Evolutionary conservation across 1,140 invertebrate species (phyloP).

Genomic region (Formica exsecta): DNA sequence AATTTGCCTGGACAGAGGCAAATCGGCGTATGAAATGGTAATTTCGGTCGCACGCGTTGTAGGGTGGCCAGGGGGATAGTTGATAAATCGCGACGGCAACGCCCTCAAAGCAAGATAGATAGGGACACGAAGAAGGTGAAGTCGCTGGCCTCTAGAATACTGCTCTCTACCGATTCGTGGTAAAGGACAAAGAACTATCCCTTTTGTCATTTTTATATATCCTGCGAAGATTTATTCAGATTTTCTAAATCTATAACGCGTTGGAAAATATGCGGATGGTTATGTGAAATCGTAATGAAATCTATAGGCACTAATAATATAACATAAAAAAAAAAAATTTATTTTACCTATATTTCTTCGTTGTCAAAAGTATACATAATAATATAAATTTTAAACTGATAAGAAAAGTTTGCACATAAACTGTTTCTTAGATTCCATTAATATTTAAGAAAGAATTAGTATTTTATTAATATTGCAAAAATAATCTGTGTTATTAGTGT

Average conservation of each 20-base stretch:
- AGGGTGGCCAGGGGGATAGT: slow-evolving; percentile 40
- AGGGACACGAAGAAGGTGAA: slow-evolving; percentile 42
- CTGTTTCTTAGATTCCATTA: background rate
- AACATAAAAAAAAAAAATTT: background rate
- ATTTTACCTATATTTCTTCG: background rate
- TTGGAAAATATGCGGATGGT: background rate
- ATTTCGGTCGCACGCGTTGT: slow-evolving; percentile 36
- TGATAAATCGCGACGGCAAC: slow-evolving; percentile 66
- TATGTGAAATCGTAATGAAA: background rate
- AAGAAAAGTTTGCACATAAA: too few species aligned
- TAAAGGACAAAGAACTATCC: background rate
- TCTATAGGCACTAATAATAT: background rate
- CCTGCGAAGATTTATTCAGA: slow-evolving; percentile 10
- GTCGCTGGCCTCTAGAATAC: slow-evolving; percentile 22
- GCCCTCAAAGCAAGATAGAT: slow-evolving; percentile 64
- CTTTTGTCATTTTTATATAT: slow-evolving; percentile 21
- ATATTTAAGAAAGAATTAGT: background rate
- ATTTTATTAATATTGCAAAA: background rate
- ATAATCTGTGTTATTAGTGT: background rate
- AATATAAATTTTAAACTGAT: too few species aligned
- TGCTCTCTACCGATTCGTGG: background rate
- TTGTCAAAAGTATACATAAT: too few species aligned
- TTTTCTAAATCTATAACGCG: background rate
- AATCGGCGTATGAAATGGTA: slow-evolving; percentile 68
- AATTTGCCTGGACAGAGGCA: slow-evolving; percentile 55